Evolutionary conservation across 2,888 invertebrate genomes (phyloP).

Genomic region (Andrena fulva): DNA sequence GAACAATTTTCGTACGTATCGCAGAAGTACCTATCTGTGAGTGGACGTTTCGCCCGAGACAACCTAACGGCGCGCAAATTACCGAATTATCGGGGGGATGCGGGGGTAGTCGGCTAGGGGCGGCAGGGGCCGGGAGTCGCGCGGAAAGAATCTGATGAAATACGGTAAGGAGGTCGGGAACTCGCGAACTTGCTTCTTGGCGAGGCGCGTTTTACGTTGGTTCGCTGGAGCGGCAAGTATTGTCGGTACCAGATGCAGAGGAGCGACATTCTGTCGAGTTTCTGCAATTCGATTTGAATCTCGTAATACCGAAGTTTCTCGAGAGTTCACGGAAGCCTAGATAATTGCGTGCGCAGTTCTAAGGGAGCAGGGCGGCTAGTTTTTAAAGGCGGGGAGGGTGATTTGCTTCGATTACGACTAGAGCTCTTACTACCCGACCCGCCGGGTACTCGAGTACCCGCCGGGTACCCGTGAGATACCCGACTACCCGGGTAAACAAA

Average conservation of each 20-base stretch:
- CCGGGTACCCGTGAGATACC: no score
- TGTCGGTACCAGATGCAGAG: slow-evolving; percentile 65
- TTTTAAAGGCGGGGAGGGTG: neutral
- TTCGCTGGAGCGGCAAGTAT: slow-evolving; percentile 64
- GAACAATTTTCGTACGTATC: no score
- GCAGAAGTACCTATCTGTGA: neutral
- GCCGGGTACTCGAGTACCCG: no score
- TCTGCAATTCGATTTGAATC: slow-evolving; percentile 67
- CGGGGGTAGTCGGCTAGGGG: neutral
- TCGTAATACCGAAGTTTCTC: slow-evolving; percentile 59
- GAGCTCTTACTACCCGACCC: no score
- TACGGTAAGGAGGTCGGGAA: slow-evolving; percentile 66
- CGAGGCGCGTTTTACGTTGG: slow-evolving; percentile 63
- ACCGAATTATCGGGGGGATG: slow-evolving; percentile 7
- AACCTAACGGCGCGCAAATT: slow-evolving; percentile 2
- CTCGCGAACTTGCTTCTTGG: slow-evolving; percentile 63
- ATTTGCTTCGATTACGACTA: no score
- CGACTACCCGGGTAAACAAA: no score
- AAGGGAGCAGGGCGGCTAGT: neutral
- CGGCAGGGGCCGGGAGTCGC: slow-evolving; percentile 18
- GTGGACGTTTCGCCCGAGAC: neutral
- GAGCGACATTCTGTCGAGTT: slow-evolving; percentile 64
- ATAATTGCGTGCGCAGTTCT: slow-evolving; percentile 45
- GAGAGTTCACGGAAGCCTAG: slow-evolving; percentile 51
- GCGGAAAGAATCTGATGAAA: slow-evolving; percentile 60